A percentile compares a stretch with the other conserved stretches of the same genome.
These are phyloP conservation scores for Apis mellifera DNA, from an alignment of 1,140 invertebrate genomes.

Conservation along the genomic window DNA sequence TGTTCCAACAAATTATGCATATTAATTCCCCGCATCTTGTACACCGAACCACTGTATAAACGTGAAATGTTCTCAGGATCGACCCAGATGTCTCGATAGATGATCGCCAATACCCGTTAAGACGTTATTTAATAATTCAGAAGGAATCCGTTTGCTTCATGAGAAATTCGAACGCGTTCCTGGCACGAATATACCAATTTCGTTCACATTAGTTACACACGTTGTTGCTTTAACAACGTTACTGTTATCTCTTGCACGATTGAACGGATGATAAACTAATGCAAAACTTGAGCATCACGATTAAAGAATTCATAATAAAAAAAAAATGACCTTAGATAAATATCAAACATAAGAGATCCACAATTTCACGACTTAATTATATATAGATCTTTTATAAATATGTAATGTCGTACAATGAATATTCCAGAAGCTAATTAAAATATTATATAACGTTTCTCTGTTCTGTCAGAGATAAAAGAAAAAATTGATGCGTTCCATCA, in stretches of 20 bases:
- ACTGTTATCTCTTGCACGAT: not conserved
- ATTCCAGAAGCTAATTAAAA: too few relatives aligned
- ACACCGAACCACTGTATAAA: conserved; percentile 42
- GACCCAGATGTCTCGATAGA: conserved; percentile 58
- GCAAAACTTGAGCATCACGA: not conserved
- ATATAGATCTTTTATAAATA: too few relatives aligned
- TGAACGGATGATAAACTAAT: not conserved
- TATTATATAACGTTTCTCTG: too few relatives aligned
- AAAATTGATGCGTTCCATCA: too few relatives aligned
- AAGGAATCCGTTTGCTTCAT: not conserved
- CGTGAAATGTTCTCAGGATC: conserved; percentile 61
- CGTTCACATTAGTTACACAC: not conserved
- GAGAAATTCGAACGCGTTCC: conserved; percentile 8
- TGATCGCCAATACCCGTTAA: conserved; percentile 54
- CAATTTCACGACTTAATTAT: too few relatives aligned
- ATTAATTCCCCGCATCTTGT: conserved; percentile 63
- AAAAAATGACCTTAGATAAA: too few relatives aligned
- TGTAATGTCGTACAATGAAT: too few relatives aligned
- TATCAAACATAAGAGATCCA: too few relatives aligned
- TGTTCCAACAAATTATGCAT: conserved; percentile 68
- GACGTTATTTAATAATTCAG: conserved; percentile 16
- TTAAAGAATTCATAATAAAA: too few relatives aligned
- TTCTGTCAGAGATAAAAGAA: too few relatives aligned
- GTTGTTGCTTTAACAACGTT: not conserved
- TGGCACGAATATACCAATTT: not conserved